Evolutionary conservation across 2,888 invertebrate genomes (phyloP), one percentile per base, ranked within the genome.

Genomic region (Mythimna lalbum): DNA sequence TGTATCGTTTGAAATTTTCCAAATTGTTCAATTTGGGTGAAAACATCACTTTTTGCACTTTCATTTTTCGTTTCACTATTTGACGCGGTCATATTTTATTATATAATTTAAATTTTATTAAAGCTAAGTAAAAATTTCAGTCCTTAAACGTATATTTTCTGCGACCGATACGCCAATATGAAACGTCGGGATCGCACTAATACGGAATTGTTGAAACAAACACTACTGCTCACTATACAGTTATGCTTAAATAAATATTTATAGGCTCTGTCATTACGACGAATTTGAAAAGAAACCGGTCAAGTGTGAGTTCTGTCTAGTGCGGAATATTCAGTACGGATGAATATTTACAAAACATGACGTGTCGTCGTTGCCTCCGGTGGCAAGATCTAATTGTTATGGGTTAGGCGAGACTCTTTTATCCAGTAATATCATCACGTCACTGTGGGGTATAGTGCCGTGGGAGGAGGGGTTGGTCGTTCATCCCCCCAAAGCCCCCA

Each of bases 1-100:
- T 94, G 94, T 39, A 89, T 68, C 14, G 83, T 85, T 81, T 94
- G 94, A 87, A 90, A 94, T 81, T 79, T 89, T 10, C 93, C 92
- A 72, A 93, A 94, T 53, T 85, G 85, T 61, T 89, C 87, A 21
- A 93, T 80, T 67, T 86, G 76, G 50, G 73, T 73, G 60, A 71
- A 68, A 21, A 89, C 78, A 60, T 86, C 80, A 81, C 88, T 71
- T 27, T 78, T 70, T 56, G 31, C 68, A 64, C 70, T 76, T 65
- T 78, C 70, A 68, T 59, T 47, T 43, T 21, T 49, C 10, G 19
- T 52, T 7, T 71, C 65, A 62, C 62, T 66, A 14, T 57, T 64
- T 5, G 19, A 19, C 47, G 56, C 79, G 21, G 84, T 73, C 84
- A 84, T 84, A 43, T 50, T 68, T 84, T 61, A 21, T n/a, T 21